Conservation (phyloP, 2,797 vertebrate species). For the Lutjanus campechanus region DNA sequence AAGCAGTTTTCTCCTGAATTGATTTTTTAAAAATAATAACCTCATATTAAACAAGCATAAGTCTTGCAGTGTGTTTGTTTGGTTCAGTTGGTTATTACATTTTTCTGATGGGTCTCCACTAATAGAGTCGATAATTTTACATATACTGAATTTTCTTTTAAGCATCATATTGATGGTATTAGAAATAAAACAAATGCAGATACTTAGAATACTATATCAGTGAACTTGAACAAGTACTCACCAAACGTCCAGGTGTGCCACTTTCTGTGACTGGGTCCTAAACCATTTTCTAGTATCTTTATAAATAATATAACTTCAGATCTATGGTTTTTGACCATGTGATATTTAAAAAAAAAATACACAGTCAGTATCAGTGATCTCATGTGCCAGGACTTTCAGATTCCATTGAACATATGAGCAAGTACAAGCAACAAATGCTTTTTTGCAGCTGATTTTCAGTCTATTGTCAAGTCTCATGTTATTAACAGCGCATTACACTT, state of each 20-base stretch:
- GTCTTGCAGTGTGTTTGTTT: too few relatives aligned
- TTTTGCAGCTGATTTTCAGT: constrained; percentile 37
- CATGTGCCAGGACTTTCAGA: background rate
- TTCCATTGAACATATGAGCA: constrained; percentile 14
- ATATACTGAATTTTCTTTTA: too few relatives aligned
- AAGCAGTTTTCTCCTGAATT: too few relatives aligned
- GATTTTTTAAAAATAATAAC: too few relatives aligned
- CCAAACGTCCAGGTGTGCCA: background rate
- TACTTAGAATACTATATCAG: too few relatives aligned
- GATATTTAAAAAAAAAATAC: background rate
- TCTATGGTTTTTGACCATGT: background rate
- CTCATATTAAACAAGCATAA: too few relatives aligned
- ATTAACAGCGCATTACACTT: constrained; percentile 56
- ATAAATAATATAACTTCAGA: background rate
- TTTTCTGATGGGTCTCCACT: too few relatives aligned
- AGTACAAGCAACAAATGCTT: constrained; percentile 6
- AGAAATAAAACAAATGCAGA: too few relatives aligned
- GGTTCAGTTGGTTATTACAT: too few relatives aligned
- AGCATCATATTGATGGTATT: too few relatives aligned
- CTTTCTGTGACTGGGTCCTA: background rate
- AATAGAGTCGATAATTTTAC: too few relatives aligned
- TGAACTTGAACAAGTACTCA: background rate
- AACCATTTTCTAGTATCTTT: background rate
- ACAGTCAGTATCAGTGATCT: constrained; percentile 10
- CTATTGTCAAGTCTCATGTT: constrained; percentile 60